phyloP scores from a whole-genome alignment of 2,888 invertebrate genomes.

The Limnephilus marmoratus region DNA sequence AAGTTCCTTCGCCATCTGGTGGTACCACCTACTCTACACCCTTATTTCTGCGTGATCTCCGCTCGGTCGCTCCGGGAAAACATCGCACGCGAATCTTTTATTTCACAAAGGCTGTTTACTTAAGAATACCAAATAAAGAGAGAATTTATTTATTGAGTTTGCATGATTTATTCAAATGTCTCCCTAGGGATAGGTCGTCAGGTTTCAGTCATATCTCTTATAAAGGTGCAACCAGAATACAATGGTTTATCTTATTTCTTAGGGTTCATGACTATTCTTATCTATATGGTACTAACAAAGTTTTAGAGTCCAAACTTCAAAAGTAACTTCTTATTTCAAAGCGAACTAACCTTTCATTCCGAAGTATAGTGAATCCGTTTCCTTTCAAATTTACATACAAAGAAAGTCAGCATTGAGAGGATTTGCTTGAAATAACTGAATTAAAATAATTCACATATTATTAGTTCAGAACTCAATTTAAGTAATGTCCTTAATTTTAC shows the following conservation, averaged over 20 bases:
- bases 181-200: neutral
- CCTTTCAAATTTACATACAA: neutral
- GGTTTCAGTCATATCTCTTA: neutral
- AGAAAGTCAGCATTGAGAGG: neutral
- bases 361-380: neutral
- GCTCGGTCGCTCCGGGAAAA: neutral
- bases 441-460: neutral
- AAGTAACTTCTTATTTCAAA: neutral
- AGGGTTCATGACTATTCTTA: no score
- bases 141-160: neutral
- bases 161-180: constrained; percentile 22
- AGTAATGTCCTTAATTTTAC: neutral
- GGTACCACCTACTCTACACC: neutral
- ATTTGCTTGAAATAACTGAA: neutral
- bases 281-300: neutral
- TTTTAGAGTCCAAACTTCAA: neutral
- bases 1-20: neutral
- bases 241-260: no score
- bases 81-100: neutral
- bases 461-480: neutral
- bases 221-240: neutral
- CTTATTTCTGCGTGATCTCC: neutral
- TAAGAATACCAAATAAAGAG: neutral
- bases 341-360: neutral
- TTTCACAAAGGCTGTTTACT: neutral